These are phyloP conservation scores for Archaeoteleia sp. DNA, from an alignment of 2,888 invertebrate species.

Conservation along the genomic window DNA sequence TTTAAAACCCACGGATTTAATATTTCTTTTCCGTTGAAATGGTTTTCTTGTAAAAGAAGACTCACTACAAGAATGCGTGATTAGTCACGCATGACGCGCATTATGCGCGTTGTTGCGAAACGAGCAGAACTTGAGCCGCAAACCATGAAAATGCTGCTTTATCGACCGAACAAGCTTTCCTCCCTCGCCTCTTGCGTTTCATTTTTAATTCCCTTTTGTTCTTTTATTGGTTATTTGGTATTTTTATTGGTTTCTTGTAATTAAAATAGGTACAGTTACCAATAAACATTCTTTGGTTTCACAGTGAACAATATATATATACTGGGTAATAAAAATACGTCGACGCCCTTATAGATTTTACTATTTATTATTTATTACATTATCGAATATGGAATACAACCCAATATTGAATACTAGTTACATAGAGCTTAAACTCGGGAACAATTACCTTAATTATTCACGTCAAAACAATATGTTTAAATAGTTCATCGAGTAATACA, in stretches of 20 bases:
- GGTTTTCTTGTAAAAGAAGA: constrained; percentile 41
- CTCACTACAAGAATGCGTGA: constrained; percentile 43
- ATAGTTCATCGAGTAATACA: too few species aligned
- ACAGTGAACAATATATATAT: too few species aligned
- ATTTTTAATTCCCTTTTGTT: constrained; percentile 44
- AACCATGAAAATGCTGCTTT: constrained; percentile 53
- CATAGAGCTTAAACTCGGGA: too few species aligned
- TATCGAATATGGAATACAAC: too few species aligned
- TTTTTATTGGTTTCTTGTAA: constrained; percentile 27
- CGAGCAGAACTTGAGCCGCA: constrained; percentile 45
- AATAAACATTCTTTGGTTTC: constrained; percentile 7
- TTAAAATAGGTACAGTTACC: constrained; percentile 14
- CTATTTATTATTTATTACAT: too few species aligned
- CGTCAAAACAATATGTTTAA: too few species aligned
- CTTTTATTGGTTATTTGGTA: constrained; percentile 7
- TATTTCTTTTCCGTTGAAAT: constrained; percentile 38
- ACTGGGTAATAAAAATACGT: not conserved
- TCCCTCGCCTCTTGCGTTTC: constrained; percentile 1
- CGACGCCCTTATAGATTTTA: too few species aligned
- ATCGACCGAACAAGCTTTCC: constrained; percentile 39
- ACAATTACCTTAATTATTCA: too few species aligned
- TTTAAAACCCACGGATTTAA: too few species aligned
- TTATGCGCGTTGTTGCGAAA: constrained; percentile 53
- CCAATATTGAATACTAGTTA: too few species aligned
- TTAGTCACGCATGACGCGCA: constrained; percentile 55